Evolutionary conservation across 2,113 vertebrate genomes (phyloP), one percentile per base, ranked within the genome.

Genomic region (Anoura caudifer): DNA sequence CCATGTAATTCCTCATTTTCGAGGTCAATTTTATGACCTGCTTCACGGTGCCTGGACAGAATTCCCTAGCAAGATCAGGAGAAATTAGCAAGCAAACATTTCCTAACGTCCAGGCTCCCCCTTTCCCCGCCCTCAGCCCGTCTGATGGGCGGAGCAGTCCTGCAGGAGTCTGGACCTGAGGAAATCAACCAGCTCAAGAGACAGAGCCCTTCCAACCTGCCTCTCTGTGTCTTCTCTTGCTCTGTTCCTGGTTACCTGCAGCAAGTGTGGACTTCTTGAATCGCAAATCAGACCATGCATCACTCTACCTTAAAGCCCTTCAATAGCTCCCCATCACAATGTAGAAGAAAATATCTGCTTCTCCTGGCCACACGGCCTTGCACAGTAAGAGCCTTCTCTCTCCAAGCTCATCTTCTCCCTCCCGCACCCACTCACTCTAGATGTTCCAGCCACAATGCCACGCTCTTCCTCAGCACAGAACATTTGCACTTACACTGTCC

Each of bases 1-100:
- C 26, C 41, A 45, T 20, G 26, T 59, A n/a, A 67, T 50, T 87
- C 87, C 38, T 96, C 50, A 92, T 54, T 82, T 88, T 75, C 41
- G n/a, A 93, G 85, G 19, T 82, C 36, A 75, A 79, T 28, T 70
- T 87, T 45, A 76, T 14, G 43, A 76, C 52, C 38, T 9, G 33
- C 28, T 4, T 50, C 38, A 4, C n/a, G 73, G 72, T 36, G 84
- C 20, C 12, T 7, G 8, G 24, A 38, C 20, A 61, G 77, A 94
- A 63, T 52, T 91, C 67, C 36, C 36, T 47, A 8, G 11, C 45
- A 14, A 56, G 65, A 47, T 69, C 2, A 63, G 28, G 11, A 86
- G 77, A 91, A 43, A 36, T 61, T 15, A 69, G 52, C 17, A 45
- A 77, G 24, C 59, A 63, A 63, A 13, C 59, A 63, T 63, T 12